Percentiles rank a stretch among this genome's conserved stretches.
Conservation (phyloP, 2,113 vertebrate species). For the Sylvicapra grimmia region DNA sequence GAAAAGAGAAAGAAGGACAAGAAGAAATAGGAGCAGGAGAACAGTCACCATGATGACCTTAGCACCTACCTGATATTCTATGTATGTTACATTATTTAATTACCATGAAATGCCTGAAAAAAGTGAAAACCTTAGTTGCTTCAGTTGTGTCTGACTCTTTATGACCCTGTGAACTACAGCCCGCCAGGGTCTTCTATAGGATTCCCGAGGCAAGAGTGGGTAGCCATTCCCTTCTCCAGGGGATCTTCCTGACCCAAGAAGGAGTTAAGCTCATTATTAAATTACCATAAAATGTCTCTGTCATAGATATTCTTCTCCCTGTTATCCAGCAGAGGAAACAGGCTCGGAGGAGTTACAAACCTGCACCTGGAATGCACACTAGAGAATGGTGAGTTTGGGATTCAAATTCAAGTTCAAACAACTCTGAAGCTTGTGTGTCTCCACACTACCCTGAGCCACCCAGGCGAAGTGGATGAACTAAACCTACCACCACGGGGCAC, state of each 20-base stretch:
- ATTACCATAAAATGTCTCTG: not conserved
- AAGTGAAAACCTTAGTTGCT: not conserved
- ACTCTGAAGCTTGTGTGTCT: not conserved
- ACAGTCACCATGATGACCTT: not conserved
- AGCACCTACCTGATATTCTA: not conserved
- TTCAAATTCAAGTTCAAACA: not conserved
- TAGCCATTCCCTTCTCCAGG: not conserved
- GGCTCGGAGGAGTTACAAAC: not conserved
- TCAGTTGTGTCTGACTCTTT: not conserved
- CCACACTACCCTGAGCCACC: not conserved
- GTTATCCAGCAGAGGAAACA: not conserved
- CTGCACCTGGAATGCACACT: not conserved
- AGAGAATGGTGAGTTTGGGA: not conserved
- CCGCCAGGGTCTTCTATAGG: not conserved
- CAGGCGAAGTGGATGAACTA: not conserved
- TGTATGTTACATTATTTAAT: not conserved
- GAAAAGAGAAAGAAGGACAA: not conserved
- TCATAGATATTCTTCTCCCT: not conserved
- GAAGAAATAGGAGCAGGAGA: not conserved
- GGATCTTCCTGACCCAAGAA: not conserved
- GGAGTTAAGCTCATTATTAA: not conserved
- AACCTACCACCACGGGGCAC: rapidly evolving
- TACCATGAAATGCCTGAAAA: not conserved
- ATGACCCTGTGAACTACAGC: not conserved
- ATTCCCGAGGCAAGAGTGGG: not conserved